Conservation (phyloP, 2,113 vertebrate species). For the Trachemys scripta region DNA sequence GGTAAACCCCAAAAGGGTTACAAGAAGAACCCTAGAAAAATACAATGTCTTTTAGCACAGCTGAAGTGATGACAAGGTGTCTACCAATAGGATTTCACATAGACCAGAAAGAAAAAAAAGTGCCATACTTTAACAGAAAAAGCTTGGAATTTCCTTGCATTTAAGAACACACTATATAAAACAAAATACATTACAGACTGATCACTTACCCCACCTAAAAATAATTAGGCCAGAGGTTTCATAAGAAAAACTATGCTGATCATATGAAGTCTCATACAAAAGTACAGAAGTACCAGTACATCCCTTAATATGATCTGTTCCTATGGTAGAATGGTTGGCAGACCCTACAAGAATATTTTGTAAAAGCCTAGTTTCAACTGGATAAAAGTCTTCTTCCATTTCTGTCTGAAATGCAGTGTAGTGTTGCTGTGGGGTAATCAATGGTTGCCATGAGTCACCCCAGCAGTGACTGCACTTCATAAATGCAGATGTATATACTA, state of each 20-base stretch:
- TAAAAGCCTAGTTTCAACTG: rapidly evolving
- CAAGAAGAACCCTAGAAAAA: slow-evolving; percentile 47
- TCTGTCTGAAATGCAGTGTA: neutral
- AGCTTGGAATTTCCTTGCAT: neutral
- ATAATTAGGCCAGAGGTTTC: neutral
- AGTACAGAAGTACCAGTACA: neutral
- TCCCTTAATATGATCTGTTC: neutral
- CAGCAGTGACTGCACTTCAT: neutral
- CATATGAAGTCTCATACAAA: neutral
- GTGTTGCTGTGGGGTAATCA: neutral
- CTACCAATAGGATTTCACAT: slow-evolving; percentile 15
- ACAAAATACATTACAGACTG: neutral
- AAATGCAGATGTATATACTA: neutral
- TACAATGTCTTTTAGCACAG: slow-evolving; percentile 8
- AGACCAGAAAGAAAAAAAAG: neutral
- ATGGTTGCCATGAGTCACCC: neutral
- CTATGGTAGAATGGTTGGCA: neutral
- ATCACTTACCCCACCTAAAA: neutral
- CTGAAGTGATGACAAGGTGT: slow-evolving; percentile 2
- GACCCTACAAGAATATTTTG: neutral
- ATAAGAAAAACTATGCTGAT: neutral
- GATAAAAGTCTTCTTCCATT: neutral
- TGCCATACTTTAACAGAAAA: neutral
- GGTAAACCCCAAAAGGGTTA: slow-evolving; percentile 62
- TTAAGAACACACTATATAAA: neutral